Evolutionary conservation across 2,113 vertebrate genomes (phyloP).

Genomic region (Urocynchramus pylzowi): DNA sequence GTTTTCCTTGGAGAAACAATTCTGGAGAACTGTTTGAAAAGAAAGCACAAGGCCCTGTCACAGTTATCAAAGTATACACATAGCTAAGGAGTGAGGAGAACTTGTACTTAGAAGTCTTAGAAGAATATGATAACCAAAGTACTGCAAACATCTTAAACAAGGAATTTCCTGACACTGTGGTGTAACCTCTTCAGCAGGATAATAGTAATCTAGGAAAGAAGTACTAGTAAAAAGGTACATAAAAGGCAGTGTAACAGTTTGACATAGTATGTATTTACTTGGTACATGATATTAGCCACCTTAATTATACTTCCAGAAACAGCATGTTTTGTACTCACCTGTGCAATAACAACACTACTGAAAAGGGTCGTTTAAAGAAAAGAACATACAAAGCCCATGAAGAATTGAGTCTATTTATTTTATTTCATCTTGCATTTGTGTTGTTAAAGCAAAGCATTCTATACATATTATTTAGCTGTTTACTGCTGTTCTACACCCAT

Average conservation of each 20-base stretch:
- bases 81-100: not conserved
- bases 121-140: not conserved
- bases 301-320: not conserved
- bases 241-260: not conserved
- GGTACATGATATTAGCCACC: not conserved
- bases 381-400: not conserved
- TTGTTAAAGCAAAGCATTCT: conserved; percentile 38
- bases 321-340: not conserved
- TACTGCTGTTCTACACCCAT: conserved; percentile 47
- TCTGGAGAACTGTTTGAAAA: not conserved
- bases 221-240: not conserved
- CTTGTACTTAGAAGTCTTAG: not conserved
- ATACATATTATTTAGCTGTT: conserved; percentile 47
- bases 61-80: not conserved
- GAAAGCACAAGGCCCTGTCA: not conserved
- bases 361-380: conserved; percentile 40
- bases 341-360: not conserved
- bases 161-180: not conserved
- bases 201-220: not conserved
- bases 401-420: conserved; percentile 42
- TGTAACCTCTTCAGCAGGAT: not conserved
- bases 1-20: not conserved
- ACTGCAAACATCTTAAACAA: not conserved
- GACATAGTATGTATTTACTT: not conserved
- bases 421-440: conserved; percentile 52